Evolutionary conservation across 2,797 vertebrate genomes (phyloP).

Genomic region (Molossus alvarezi): DNA sequence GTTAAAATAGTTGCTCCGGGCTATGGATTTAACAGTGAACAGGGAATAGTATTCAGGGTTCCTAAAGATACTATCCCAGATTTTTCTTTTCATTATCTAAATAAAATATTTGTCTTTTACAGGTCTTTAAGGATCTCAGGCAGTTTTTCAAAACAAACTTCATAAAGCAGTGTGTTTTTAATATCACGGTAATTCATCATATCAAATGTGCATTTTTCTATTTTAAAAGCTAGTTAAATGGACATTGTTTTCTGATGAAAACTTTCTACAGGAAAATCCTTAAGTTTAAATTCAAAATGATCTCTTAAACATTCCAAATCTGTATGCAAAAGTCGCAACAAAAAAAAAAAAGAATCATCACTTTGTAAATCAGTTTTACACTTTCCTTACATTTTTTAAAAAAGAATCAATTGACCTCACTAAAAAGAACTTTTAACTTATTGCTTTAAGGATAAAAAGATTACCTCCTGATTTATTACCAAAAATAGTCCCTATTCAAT

Average conservation of each 20-base stretch:
- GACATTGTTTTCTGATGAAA: neutral
- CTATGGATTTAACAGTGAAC: constrained; percentile 75
- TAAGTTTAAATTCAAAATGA: constrained; percentile 25
- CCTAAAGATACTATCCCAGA: constrained; percentile 73
- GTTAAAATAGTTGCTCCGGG: constrained; percentile 77
- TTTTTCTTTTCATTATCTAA: constrained; percentile 78
- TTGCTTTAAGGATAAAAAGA: constrained; percentile 55
- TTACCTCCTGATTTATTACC: neutral
- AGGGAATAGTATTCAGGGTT: constrained; percentile 68
- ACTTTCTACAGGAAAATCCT: constrained; percentile 11
- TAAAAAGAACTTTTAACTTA: constrained; percentile 32
- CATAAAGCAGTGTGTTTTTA: constrained; percentile 34
- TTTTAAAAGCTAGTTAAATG: constrained; percentile 59
- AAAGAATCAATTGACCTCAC: neutral
- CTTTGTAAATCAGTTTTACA: constrained; percentile 34
- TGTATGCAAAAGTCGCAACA: neutral
- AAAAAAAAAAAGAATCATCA: neutral
- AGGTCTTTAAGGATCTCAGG: constrained; percentile 37
- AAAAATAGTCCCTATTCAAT: constrained; percentile 22
- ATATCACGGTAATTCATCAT: constrained; percentile 63
- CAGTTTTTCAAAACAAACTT: constrained; percentile 57
- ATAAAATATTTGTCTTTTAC: constrained; percentile 78
- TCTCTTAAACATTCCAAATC: constrained; percentile 16
- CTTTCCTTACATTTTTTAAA: neutral
- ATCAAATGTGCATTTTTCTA: constrained; percentile 54